Evolutionary conservation across 2,113 vertebrate species (phyloP).

Genomic region (Trematocara nigrifrons): DNA sequence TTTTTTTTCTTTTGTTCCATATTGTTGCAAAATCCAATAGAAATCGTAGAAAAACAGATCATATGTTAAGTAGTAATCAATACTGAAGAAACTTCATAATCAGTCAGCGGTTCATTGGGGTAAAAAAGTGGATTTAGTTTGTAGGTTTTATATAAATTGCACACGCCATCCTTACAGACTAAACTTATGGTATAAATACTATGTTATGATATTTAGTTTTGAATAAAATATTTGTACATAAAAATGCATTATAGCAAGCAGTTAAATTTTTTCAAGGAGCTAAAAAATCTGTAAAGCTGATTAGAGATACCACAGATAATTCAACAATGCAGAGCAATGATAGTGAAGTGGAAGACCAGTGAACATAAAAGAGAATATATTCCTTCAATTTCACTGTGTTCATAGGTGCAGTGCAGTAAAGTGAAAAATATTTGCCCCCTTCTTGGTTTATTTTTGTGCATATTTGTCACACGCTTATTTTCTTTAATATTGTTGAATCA

Average conservation of each 20-base stretch:
- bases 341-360: neutral
- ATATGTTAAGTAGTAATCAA: neutral
- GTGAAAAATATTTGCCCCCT: neutral
- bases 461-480: neutral
- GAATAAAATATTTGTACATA: neutral
- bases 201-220: neutral
- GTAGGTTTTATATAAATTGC: neutral
- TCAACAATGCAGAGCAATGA: neutral
- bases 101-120: neutral
- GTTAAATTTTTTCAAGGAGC: accelerated
- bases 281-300: neutral
- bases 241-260: neutral
- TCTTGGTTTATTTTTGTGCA: neutral
- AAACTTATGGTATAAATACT: neutral
- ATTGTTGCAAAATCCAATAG: neutral
- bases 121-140: neutral
- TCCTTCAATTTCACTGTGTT: accelerated
- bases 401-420: neutral
- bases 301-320: neutral
- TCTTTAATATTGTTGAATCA: neutral
- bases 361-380: neutral
- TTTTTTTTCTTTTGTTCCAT: neutral
- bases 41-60: neutral
- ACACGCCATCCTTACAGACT: neutral
- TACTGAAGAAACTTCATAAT: neutral